A percentile compares a stretch with the other conserved stretches of the same genome.
Evolutionary conservation across 2,113 vertebrate species (phyloP).

Genomic region (Acinonyx jubatus): DNA sequence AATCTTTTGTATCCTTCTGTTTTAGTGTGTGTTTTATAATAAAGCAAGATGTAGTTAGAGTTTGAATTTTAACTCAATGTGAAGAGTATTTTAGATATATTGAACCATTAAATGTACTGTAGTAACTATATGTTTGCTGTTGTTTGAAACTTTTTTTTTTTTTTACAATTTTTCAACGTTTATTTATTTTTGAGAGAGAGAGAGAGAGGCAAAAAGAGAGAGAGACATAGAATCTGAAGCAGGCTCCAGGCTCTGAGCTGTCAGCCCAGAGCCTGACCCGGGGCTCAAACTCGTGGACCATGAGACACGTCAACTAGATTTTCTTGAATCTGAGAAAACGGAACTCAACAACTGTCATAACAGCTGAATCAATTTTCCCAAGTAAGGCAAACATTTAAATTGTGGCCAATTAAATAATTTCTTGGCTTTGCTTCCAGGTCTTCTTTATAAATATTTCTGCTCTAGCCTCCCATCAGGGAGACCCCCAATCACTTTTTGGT

Average conservation of each 20-base stretch:
- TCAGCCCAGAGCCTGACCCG: too few relatives aligned
- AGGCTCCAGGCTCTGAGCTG: too few relatives aligned
- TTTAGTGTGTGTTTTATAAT: neutral
- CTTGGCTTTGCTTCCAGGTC: neutral
- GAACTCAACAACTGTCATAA: neutral
- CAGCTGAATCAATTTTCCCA: neutral
- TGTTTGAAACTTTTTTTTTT: neutral
- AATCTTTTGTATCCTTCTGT: neutral
- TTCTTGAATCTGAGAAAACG: neutral
- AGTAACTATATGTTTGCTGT: neutral
- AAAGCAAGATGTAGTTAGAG: neutral
- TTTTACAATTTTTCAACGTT: too few relatives aligned
- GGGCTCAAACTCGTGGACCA: too few relatives aligned
- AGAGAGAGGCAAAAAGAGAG: too few relatives aligned
- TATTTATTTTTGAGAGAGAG: neutral
- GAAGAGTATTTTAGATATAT: neutral
- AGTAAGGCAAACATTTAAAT: neutral
- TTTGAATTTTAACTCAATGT: neutral
- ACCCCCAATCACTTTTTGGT: neutral
- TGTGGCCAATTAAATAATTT: neutral
- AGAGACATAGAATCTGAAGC: too few relatives aligned
- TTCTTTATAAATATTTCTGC: neutral
- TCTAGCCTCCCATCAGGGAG: neutral
- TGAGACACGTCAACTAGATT: neutral
- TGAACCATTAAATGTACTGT: neutral